Evolutionary conservation across 2,888 invertebrate genomes (phyloP), one percentile per base, ranked within the genome.

Genomic region (Hoplodrina ambigua): DNA sequence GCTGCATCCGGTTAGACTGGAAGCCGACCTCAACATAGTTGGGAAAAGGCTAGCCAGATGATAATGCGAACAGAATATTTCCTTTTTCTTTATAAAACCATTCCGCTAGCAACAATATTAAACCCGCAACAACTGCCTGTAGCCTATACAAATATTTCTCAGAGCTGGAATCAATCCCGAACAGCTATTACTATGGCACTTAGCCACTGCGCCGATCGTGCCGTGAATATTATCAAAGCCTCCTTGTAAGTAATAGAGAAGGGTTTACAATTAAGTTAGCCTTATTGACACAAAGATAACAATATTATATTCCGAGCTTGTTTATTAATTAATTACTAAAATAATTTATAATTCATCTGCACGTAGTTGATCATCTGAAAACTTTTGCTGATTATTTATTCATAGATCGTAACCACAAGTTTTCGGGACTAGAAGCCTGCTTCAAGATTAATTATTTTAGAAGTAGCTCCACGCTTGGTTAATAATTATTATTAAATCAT

Each of bases 361-460:
- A 57, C 56, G 52, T 41, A 71, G 30, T 57, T 72, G 46, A 56
- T 52, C 20, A 20, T 57, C 37, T 78, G 17, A 25, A 19, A 78
- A 78, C 56, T 53, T 53, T 17, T 11, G n/a, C 30, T 57, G 15
- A 57, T 78, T 25, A 72, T 72, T 78, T 78, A 78, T 78, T 72
- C 46, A 74, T 72, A 8, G 30, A 72, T 72, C 52, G 46, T 57
- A 62, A 73, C 56, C 52, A 30, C 73, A 72, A 57, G 62, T 57
- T 73, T 60, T 73, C 15, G 37, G 19, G 20, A 19, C 46, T 76
- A 37, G 19, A 75, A 58, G 33, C 8, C 17, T 55, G 6, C 11
- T 37, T 59, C 1, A 13, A 69, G 25, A 49, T 50, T 19, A 59
- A 20, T 54, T 50, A 69, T 69, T 44, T 76, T 50, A 13, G 8